Conservation (phyloP, 2,888 invertebrate species). For the Nycteola revayana region DNA sequence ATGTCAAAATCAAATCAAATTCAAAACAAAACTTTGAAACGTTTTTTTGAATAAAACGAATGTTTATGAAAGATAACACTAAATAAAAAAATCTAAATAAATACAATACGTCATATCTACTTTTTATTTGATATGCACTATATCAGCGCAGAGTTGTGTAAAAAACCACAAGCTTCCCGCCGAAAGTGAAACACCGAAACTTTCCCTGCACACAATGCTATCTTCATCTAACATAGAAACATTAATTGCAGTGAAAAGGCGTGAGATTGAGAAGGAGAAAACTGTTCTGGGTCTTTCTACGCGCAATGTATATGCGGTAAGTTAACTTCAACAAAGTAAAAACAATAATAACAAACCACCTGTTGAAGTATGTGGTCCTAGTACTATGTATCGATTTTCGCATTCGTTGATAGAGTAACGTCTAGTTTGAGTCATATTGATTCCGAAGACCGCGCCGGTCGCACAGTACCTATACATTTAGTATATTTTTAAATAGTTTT, state of each 20-base stretch:
- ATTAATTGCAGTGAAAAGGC: slow-evolving; percentile 69
- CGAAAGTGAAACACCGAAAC: slow-evolving; percentile 45
- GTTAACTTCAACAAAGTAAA: not conserved
- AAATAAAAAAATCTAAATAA: too few relatives aligned
- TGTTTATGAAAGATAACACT: too few relatives aligned
- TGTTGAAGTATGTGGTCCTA: slow-evolving; percentile 30
- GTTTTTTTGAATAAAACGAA: too few relatives aligned
- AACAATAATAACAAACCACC: slow-evolving; percentile 34
- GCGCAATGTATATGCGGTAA: slow-evolving; percentile 17
- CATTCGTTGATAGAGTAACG: slow-evolving; percentile 18
- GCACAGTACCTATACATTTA: not conserved
- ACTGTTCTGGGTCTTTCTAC: slow-evolving; percentile 49
- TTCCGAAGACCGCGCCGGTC: slow-evolving; percentile 21
- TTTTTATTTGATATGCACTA: too few relatives aligned
- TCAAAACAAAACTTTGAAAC: too few relatives aligned
- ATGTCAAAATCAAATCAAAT: too few relatives aligned
- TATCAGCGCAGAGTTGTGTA: too few relatives aligned
- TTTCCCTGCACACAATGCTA: slow-evolving; percentile 58
- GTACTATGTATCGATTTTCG: slow-evolving; percentile 42
- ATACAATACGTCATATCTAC: too few relatives aligned
- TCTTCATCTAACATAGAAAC: slow-evolving; percentile 64
- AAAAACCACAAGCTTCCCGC: slow-evolving; percentile 34
- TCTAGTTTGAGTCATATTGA: slow-evolving; percentile 29
- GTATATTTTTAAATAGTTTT: too few relatives aligned
- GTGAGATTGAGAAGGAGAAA: slow-evolving; percentile 72